phyloP scores from a whole-genome alignment of 2,113 vertebrate species.

The Oophaga pumilio region DNA sequence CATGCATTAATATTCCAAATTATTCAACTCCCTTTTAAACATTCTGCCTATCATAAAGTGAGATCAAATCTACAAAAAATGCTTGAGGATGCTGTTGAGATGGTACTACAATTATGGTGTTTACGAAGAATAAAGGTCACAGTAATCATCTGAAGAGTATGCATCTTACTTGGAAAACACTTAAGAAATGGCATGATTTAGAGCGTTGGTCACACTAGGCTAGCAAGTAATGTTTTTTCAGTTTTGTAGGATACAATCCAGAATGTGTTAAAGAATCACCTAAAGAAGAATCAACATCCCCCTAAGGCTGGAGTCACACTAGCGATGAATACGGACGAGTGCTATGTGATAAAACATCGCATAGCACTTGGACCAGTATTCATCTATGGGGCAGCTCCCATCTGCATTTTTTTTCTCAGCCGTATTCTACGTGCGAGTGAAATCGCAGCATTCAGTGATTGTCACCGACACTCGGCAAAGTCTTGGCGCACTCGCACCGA shows the following conservation, averaged over 20 bases:
- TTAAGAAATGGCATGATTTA: background rate
- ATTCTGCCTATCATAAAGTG: background rate
- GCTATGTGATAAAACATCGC: too few relatives aligned
- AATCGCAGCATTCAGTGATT: too few relatives aligned
- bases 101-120: background rate
- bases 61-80: background rate
- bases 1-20: constrained; percentile 34
- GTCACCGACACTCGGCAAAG: too few relatives aligned
- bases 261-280: background rate
- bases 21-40: background rate
- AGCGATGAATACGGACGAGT: too few relatives aligned
- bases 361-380: too few relatives aligned
- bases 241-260: background rate
- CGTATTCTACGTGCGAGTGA: too few relatives aligned
- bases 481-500: too few relatives aligned
- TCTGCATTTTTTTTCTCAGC: too few relatives aligned
- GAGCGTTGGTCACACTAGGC: background rate
- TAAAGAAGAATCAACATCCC: background rate
- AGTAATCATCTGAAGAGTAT: background rate
- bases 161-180: background rate
- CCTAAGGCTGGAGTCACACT: too few relatives aligned
- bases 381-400: too few relatives aligned
- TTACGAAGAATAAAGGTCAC: background rate
- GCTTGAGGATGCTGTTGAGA: background rate
- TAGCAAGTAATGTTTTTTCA: background rate